Percentiles rank a stretch among this genome's conserved stretches.
Evolutionary conservation across 2,113 vertebrate species (phyloP).

Genomic region (Ictalurus punctatus): DNA sequence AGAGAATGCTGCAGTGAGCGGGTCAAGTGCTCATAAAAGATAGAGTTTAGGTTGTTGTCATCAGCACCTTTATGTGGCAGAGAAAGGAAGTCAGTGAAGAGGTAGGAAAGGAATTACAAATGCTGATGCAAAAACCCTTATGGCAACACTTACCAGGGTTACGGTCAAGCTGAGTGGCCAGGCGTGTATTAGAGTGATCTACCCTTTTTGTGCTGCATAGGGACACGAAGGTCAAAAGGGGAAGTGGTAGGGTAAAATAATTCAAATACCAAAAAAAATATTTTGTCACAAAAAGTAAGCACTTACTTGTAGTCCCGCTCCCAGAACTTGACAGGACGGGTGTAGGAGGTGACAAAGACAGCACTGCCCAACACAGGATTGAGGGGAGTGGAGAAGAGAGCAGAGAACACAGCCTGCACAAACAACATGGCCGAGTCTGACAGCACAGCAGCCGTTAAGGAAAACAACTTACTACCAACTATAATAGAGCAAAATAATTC

Average conservation of each 20-base stretch:
- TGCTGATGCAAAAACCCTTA: neutral
- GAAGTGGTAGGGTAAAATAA: neutral
- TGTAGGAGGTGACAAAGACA: constrained; percentile 88
- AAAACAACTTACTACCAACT: neutral
- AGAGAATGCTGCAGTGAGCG: constrained; percentile 89
- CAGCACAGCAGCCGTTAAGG: constrained; percentile 61
- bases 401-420: constrained; percentile 84
- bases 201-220: constrained; percentile 84
- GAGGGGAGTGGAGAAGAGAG: constrained; percentile 85
- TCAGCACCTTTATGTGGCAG: constrained; percentile 75
- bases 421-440: constrained; percentile 90
- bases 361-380: constrained; percentile 88
- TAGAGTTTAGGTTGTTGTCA: constrained; percentile 90
- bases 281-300: neutral
- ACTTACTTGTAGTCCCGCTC: constrained; percentile 90
- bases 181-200: constrained; percentile 89
- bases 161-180: constrained; percentile 86
- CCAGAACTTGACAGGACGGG: constrained; percentile 89
- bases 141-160: constrained; percentile 76
- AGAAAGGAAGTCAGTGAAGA: neutral
- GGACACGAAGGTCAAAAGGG: neutral
- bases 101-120: neutral
- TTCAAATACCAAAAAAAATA: neutral
- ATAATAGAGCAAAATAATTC: neutral
- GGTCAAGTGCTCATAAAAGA: constrained; percentile 89